Evolutionary conservation across 2,797 vertebrate species (phyloP).

Genomic region (Gallinago stenura): DNA sequence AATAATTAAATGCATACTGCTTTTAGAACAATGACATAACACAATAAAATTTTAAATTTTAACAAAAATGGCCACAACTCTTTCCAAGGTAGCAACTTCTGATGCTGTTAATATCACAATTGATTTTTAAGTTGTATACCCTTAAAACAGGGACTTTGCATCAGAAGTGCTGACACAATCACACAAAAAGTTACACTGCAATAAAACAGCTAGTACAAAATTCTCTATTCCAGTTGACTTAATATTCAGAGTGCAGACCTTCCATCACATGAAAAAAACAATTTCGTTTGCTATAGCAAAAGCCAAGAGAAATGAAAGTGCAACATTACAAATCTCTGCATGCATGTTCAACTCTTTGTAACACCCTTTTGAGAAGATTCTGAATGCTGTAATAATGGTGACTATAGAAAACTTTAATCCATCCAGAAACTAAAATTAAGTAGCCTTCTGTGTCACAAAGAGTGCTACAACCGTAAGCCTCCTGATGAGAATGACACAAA

Average conservation of each 20-base stretch:
- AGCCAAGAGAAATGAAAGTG: background rate
- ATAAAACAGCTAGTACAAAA: background rate
- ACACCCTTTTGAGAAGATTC: background rate
- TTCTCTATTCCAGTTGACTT: background rate
- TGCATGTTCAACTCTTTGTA: background rate
- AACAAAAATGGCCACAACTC: background rate
- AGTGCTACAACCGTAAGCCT: background rate
- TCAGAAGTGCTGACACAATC: background rate
- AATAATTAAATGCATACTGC: background rate
- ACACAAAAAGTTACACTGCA: background rate
- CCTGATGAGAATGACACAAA: background rate
- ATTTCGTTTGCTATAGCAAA: background rate
- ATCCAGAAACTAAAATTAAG: background rate
- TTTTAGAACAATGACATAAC: background rate
- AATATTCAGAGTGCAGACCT: background rate
- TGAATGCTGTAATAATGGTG: background rate
- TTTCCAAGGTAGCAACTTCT: background rate
- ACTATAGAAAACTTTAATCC: background rate
- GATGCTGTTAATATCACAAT: background rate
- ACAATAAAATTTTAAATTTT: background rate
- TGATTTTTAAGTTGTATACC: background rate
- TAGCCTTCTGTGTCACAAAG: background rate
- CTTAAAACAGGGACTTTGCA: background rate
- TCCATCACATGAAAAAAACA: background rate
- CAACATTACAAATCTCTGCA: background rate